phyloP scores from a whole-genome alignment of 2,113 vertebrate species.

The Triplophysa tibetana region DNA sequence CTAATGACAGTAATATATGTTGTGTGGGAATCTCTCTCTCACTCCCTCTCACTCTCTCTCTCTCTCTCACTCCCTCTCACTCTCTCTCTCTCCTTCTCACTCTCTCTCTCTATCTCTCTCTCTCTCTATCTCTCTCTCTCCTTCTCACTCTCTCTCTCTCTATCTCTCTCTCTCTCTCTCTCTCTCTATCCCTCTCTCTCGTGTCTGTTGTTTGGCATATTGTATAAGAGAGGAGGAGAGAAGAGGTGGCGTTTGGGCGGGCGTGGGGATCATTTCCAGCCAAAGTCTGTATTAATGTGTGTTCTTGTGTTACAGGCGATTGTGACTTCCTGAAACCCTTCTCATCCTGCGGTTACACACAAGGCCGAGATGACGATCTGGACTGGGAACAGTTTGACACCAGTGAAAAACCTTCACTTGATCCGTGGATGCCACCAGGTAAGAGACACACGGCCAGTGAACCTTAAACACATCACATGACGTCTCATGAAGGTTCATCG shows the following conservation, averaged over 20 bases:
- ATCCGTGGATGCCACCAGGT: constrained; percentile 94
- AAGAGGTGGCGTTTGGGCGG: constrained; percentile 56
- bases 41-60: background rate
- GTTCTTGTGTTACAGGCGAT: constrained; percentile 78
- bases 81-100: too few relatives aligned
- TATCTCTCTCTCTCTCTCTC: too few relatives aligned
- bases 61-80: too few relatives aligned
- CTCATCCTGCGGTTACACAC: constrained; percentile 87
- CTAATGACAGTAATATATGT: constrained; percentile 76
- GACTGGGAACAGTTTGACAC: constrained; percentile 92
- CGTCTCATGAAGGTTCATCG: too few relatives aligned
- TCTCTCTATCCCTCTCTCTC: constrained; percentile 31
- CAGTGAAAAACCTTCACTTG: constrained; percentile 76
- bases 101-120: too few relatives aligned
- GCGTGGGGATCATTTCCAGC: constrained; percentile 55
- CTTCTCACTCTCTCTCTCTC: background rate
- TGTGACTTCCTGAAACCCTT: constrained; percentile 92
- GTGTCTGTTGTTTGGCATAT: constrained; percentile 70
- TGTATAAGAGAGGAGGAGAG: constrained; percentile 58
- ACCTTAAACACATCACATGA: too few relatives aligned
- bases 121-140: too few relatives aligned
- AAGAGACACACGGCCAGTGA: constrained; percentile 50
- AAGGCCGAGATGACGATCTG: constrained; percentile 89
- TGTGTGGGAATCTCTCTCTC: constrained; percentile 39
- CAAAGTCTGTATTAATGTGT: constrained; percentile 54